Conservation (phyloP, 2,113 vertebrate species). For the Heteronetta atricapilla region DNA sequence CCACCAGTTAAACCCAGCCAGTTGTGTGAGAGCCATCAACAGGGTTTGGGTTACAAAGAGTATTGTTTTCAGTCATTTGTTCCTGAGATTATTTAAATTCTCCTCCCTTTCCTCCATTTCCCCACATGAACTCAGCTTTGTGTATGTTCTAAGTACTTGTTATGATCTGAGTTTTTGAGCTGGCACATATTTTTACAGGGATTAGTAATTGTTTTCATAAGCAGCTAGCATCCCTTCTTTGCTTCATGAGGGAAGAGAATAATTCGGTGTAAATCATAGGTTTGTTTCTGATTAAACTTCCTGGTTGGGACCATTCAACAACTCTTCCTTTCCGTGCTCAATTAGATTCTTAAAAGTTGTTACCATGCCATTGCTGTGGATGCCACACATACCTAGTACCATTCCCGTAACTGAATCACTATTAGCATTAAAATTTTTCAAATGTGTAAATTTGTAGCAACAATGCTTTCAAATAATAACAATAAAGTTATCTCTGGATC, state of each 20-base stretch:
- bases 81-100: slow-evolving; percentile 44
- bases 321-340: slow-evolving; percentile 19
- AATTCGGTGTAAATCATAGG: slow-evolving; percentile 30
- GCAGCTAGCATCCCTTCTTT: slow-evolving; percentile 5
- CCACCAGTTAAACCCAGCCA: neutral
- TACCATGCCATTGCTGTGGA: neutral
- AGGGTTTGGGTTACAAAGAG: neutral
- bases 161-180: neutral
- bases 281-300: slow-evolving; percentile 49
- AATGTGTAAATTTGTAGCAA: neutral
- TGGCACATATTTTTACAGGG: slow-evolving; percentile 5
- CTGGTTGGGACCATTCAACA: neutral
- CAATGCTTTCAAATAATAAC: neutral
- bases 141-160: neutral
- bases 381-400: neutral
- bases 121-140: slow-evolving; percentile 8
- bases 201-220: slow-evolving; percentile 56
- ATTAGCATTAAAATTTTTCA: neutral
- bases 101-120: slow-evolving; percentile 60
- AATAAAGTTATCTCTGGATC: neutral
- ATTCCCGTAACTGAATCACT: neutral
- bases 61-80: slow-evolving; percentile 46
- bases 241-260: slow-evolving; percentile 42
- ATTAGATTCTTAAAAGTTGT: neutral
- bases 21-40: neutral